A percentile compares a stretch with the other conserved stretches of the same genome.
Evolutionary conservation across 2,113 vertebrate species (phyloP).

Genomic region (Elachura formosa): DNA sequence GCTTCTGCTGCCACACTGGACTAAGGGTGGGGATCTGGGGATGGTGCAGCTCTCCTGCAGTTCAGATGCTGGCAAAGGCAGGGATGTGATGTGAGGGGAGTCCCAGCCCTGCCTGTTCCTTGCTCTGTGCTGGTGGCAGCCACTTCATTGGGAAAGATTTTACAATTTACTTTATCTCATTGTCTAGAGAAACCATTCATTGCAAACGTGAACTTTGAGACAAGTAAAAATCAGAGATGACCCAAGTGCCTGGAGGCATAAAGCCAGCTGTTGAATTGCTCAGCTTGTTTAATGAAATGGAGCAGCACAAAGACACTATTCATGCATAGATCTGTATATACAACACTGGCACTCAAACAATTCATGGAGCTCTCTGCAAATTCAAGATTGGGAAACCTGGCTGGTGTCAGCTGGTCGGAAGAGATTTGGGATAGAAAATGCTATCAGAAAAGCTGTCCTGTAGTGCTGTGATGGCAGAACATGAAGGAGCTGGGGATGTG

Average conservation of each 20-base stretch:
- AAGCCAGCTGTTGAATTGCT: constrained; percentile 3
- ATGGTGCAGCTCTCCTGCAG: not conserved
- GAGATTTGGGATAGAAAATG: not conserved
- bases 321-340: not conserved
- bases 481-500: not conserved
- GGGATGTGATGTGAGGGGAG: not conserved
- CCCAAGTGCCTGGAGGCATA: constrained; percentile 21
- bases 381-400: not conserved
- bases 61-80: not conserved
- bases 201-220: not conserved
- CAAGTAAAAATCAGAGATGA: constrained; percentile 12
- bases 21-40: not conserved
- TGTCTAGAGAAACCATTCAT: not conserved
- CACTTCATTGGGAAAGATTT: not conserved
- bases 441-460: not conserved
- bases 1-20: not conserved
- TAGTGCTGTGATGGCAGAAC: not conserved
- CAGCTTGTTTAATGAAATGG: constrained; percentile 34
- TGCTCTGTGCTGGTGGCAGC: not conserved
- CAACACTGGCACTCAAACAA: not conserved
- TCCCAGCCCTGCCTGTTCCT: not conserved
- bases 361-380: not conserved
- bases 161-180: not conserved
- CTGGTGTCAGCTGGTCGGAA: not conserved
- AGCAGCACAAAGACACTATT: constrained; percentile 12